phyloP scores from a whole-genome alignment of 2,888 invertebrate species.

The Choreutis nemorana region DNA sequence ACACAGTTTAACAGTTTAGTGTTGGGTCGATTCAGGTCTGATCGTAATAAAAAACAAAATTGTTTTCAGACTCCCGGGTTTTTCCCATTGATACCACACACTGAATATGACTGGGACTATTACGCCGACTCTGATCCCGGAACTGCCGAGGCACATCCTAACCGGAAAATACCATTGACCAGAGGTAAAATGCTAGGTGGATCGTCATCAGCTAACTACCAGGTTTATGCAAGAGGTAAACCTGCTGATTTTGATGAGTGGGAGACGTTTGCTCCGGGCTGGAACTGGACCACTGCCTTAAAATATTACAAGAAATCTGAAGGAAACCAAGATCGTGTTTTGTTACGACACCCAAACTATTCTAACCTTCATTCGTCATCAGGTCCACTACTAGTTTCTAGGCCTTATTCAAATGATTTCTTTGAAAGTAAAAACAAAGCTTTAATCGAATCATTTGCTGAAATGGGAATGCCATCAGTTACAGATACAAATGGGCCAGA shows the following conservation, averaged over 20 bases:
- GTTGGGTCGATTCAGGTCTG: no score
- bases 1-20: no score
- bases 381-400: conserved; percentile 29
- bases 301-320: conserved; percentile 9
- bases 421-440: conserved; percentile 20
- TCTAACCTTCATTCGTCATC: conserved; percentile 24
- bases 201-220: background rate
- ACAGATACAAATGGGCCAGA: conserved; percentile 24
- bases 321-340: conserved; percentile 26
- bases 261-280: conserved; percentile 1
- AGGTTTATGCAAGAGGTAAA: conserved; percentile 1
- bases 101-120: conserved; percentile 8
- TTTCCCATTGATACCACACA: conserved; percentile 5
- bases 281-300: conserved; percentile 4
- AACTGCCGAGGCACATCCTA: background rate
- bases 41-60: background rate
- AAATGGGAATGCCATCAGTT: conserved; percentile 28
- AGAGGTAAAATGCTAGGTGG: conserved; percentile 1
- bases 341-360: conserved; percentile 20
- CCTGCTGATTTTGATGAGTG: conserved; percentile 1
- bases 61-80: conserved; percentile 7
- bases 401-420: conserved; percentile 18
- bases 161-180: background rate
- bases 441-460: conserved; percentile 21
- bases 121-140: conserved; percentile 3